Base-by-base conservation (phyloP, 2,888 invertebrate genomes). In the Drosophila diplacantha region DNA sequence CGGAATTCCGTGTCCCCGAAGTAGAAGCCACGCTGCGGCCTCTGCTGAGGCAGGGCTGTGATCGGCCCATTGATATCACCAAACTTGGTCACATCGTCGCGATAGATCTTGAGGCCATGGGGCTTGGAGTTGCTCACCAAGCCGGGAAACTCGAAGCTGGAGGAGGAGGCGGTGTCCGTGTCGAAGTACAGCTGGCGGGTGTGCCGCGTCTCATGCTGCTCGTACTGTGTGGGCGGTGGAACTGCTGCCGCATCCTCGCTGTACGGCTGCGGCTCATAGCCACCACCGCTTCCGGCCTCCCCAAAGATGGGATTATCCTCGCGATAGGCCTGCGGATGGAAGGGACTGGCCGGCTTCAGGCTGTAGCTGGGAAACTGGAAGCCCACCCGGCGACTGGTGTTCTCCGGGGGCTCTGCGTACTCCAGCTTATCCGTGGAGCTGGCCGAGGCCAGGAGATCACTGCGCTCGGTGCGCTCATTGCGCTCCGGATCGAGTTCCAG, bases 11-110 rank as follows among this genome's bases (percentile, higher is more conserved):
- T 85, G 22, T 88, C 88, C 18, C 86, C 85, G 34, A 85, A 87
- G 72, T 79, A 88, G 37, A 86, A 75, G 14, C 85, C 86, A 12
- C 87, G 82, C 47, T 86, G 87, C 3, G 86, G 81, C 11, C 87
- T 77, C 35, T 85, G 87, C 5, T 85, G 87, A 0, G 86, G 87
- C 37, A 88, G 38, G 3, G 87, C 87, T 3, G 88, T 88, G 14
- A 89, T 87, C 0, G 89, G 89, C 11, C 88, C 88, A 64, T 89
- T 89, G 11, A 88, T 75, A 37, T 89, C 89, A 2, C 89, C 89
- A 50, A 89, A 89, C 68, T 89, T 89, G 29, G 89, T 89, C 3
- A 89, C 88, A 44, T 89, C 89, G 37, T 89, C 89, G 41, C 87
- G 87, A 64, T 84, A 88, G 5, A 83, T 69, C 62, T 88, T 85